Evolutionary conservation across 2,888 invertebrate genomes (phyloP).

Genomic region (Microdon myrmicae): DNA sequence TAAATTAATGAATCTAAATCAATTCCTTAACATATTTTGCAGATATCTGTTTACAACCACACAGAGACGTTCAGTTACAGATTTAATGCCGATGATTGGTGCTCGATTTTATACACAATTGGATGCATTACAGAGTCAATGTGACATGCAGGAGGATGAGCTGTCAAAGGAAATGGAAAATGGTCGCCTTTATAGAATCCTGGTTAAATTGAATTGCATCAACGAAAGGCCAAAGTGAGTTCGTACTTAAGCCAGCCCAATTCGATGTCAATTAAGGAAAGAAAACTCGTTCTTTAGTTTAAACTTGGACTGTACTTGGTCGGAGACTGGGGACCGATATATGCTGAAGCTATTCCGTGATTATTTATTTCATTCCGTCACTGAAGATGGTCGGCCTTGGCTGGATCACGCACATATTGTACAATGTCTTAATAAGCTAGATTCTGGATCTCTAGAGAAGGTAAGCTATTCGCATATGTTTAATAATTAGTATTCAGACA

Average conservation of each 20-base stretch:
- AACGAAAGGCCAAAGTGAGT: constrained; percentile 95
- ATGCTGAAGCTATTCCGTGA: constrained; percentile 98
- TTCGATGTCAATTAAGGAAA: neutral
- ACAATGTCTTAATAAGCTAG: constrained; percentile 91
- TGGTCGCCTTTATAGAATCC: constrained; percentile 88
- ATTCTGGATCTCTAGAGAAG: constrained; percentile 83
- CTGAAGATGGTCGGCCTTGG: constrained; percentile 93
- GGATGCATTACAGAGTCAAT: constrained; percentile 87
- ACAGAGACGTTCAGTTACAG: constrained; percentile 84
- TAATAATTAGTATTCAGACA: constrained; percentile 10
- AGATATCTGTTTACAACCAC: constrained; percentile 80
- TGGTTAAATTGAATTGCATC: constrained; percentile 92
- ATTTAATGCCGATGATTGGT: constrained; percentile 99
- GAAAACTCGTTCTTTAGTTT: constrained; percentile 73
- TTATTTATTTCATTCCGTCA: constrained; percentile 95
- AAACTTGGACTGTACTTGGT: constrained; percentile 93
- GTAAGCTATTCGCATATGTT: constrained; percentile 66
- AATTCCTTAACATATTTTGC: constrained; percentile 38
- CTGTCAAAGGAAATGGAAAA: constrained; percentile 94
- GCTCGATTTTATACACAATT: constrained; percentile 96
- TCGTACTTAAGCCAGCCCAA: neutral
- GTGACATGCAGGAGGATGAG: constrained; percentile 91
- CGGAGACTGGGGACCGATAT: constrained; percentile 98
- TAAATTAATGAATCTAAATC: neutral
- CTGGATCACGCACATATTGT: constrained; percentile 95